These are phyloP conservation scores for Chionodraco myersi DNA, from an alignment of 2,113 vertebrate species.

Conservation along the genomic window DNA sequence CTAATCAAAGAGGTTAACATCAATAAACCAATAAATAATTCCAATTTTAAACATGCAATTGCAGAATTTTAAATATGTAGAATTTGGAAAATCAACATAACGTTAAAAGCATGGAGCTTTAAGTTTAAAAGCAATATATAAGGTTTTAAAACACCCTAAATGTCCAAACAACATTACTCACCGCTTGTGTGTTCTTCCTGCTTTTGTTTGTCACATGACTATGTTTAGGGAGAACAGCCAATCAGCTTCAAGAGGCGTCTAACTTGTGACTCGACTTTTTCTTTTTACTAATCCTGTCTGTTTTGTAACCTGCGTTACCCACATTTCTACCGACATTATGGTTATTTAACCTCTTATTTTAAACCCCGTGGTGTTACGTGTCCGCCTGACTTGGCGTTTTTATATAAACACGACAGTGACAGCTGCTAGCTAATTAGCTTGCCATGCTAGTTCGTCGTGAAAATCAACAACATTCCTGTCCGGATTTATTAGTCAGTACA, in stretches of 20 bases:
- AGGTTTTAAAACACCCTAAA: neutral
- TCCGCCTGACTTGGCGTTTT: neutral
- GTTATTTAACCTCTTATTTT: neutral
- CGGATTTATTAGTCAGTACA: neutral
- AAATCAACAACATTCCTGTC: constrained; percentile 29
- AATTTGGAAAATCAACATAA: neutral
- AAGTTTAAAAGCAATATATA: neutral
- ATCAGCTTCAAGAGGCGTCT: constrained; percentile 48
- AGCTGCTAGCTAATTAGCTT: constrained; percentile 41
- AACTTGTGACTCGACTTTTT: constrained; percentile 24
- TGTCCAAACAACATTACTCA: constrained; percentile 35
- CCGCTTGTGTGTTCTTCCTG: constrained; percentile 44
- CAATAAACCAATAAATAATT: neutral
- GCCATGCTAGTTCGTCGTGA: constrained; percentile 56
- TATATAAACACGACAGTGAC: neutral
- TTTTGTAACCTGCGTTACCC: neutral
- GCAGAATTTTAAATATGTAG: rapidly evolving
- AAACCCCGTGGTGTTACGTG: neutral
- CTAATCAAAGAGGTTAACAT: neutral
- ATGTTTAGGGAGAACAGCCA: constrained; percentile 30
- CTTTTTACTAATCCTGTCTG: neutral
- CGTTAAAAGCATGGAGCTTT: too few species aligned
- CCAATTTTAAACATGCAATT: neutral
- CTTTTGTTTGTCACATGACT: constrained; percentile 59
- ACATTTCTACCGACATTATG: neutral